Evolutionary conservation across 2,797 vertebrate genomes (phyloP).

Genomic region (Falco cherrug): DNA sequence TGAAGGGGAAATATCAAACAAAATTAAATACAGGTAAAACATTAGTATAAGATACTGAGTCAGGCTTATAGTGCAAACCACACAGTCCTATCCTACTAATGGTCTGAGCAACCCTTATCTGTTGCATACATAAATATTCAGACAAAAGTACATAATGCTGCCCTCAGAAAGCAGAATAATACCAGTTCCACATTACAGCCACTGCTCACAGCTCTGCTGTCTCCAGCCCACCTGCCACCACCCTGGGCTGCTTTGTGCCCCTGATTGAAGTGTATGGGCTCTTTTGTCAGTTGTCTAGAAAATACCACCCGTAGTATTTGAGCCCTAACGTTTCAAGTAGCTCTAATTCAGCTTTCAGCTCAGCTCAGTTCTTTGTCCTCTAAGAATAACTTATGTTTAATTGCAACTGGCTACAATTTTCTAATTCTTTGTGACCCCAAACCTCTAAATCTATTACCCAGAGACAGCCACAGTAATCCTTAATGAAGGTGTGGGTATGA

Average conservation of each 20-base stretch:
- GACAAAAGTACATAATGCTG: background rate
- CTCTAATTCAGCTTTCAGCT: conserved; percentile 16
- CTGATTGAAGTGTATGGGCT: background rate
- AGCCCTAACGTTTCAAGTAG: background rate
- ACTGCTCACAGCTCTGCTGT: background rate
- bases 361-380: conserved; percentile 11
- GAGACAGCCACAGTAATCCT: conserved; percentile 56
- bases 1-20: background rate
- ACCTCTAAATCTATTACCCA: conserved; percentile 57
- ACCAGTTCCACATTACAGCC: background rate
- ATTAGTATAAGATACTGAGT: background rate
- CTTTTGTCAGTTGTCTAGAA: background rate
- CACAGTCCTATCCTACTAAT: background rate
- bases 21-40: background rate
- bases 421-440: conserved; percentile 62
- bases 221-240: conserved; percentile 2
- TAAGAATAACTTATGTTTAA: conserved; percentile 50
- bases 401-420: conserved; percentile 53
- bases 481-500: conserved; percentile 44
- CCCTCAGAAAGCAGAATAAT: background rate
- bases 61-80: background rate
- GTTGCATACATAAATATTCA: background rate
- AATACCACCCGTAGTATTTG: background rate
- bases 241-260: background rate
- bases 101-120: background rate